Base-by-base conservation (phyloP, 1,140 invertebrate species). In the Wiebesia pumilae region DNA sequence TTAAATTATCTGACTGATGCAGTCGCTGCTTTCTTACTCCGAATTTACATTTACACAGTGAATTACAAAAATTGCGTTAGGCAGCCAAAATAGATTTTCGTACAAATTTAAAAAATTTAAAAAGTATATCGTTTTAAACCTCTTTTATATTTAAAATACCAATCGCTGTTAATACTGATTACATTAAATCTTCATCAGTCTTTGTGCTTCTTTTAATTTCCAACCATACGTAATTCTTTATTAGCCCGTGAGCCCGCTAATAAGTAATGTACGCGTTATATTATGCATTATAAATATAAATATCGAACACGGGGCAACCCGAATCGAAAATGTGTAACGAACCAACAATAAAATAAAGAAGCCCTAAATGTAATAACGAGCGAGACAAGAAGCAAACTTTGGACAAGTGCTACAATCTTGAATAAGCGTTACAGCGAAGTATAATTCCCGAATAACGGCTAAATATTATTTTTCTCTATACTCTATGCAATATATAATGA, bases 91-190 rank as follows among this genome's bases (percentile, higher is more conserved):
- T 90, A 90, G 88, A 89, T 89, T 84, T 83, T 89, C 80, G 85
- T 89, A 90, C 84, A 90, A 91, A 90, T 90, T 90, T 89, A 51
- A 67, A 83, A 79, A 83, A 47, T 86, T 43, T 69, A 75, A 89
- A 88, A 89, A 85, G 84, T 90, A 90, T 90, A 91, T 89, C 90
- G 83, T 80, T 47, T 62, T 83, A 10, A 58, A 65, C 14, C 33
- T 47, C 40, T 84, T 77, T 40, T 85, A 87, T 89, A 91, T 89
- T 91, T 84, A 91, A 92, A 91, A 90, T 90, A 91, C 89, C 89
- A 91, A 91, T 91, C 85, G 87, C 90, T 90, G 79, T 90, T 92
- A 92, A 93, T 93, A 93, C 92, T 92, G 91, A 93, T 92, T 92
- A 89, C 81, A 84, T 91, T 90, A 89, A 90, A 91, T 89, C 87